Evolutionary conservation across 2,888 invertebrate species (phyloP), one percentile per base, ranked within the genome.

Genomic region (Drosophila tripunctata): DNA sequence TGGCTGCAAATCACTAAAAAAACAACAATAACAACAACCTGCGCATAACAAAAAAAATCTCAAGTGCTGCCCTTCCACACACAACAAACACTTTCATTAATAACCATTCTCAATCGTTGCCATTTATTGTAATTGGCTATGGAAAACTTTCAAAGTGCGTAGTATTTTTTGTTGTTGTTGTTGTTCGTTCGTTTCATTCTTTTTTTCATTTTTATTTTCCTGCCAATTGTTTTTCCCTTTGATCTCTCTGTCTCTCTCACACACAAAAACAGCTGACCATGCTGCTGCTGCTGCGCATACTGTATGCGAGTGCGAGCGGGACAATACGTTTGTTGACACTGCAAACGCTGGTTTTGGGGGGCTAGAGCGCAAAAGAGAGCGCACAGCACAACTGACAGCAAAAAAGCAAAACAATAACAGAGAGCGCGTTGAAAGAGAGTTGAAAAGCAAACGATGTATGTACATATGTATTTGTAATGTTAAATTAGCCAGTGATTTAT

Each of bases 341-440:
- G 44, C n/a, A n/a, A n/a, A 44, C 55, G 31, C 21, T 12, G 43
- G 31, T 47, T n/a, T n/a, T n/a, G 36, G 45, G 58, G 40, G 35
- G 51, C 51, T n/a, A 43, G 41, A 30, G 31, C 31, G 24, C 21
- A 24, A 55, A 15, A 43, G 41, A 30, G 31, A 40, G 24, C 21
- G 35, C n/a, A 48, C 54, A 71, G n/a, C n/a, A 75, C 61, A 76
- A 77, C 62, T 60, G 71, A 19, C 50, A 67, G 71, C 66, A 79
- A 79, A 79, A 79, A 82, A 82, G 78, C 87, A 82, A 82, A 82
- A 82, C 81, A 82, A 82, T 87, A 82, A 82, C 81, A 82, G 81
- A 81, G 81, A 81, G 75, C 75, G 55, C 27, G 27, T n/a, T n/a
- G n/a, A n/a, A 27, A 27, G 27, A 33, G 35, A 41, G 64, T 52